Base-by-base conservation (phyloP, 1,140 invertebrate genomes). In the Ganaspis sp. region DNA sequence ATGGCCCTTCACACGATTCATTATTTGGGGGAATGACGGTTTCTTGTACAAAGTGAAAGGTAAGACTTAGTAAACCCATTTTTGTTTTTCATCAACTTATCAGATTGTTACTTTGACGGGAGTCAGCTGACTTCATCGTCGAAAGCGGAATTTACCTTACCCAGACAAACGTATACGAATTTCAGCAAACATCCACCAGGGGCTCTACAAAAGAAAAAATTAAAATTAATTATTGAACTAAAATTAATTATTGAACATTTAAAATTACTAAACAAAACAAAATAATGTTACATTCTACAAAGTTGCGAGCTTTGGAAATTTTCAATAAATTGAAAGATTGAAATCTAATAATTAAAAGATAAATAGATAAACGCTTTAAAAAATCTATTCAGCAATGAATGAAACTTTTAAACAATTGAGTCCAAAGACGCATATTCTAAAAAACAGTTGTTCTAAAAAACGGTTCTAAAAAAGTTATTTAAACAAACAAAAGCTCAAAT, bases 11-110 rank as follows among this genome's bases (percentile, higher is more conserved):
- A 76, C 34, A 78, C 73, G 21, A 23, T 70, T 34, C 34, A 80
- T 75, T 17, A 23, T 72, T 34, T 37, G 21, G 23, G 45, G 26
- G 69, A 71, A 26, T 45, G 49, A 78, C 54, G 58, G 12, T 12
- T 73, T 70, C 9, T 64, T 37, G 75, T 54, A 73, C 34, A 58
- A 77, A 84, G 83, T 86, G 85, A 86, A 88, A 85, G 81, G 82
- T 53, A 64, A 72, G n/a, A n/a, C n/a, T n/a, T n/a, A n/a, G n/a
- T n/a, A n/a, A 77, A 79, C 74, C 73, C 72, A 78, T 23, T 76
- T 72, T 73, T 6, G 29, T 2, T 26, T 23, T 34, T n/a, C n/a
- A n/a, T n/a, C n/a, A n/a, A n/a, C 19, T 21, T 12, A 11, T 9
- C 3, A 4, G 11, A 15, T n/a, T n/a, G n/a, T n/a, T n/a, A n/a